These are phyloP conservation scores for Acanthosepion esculentum DNA, from an alignment of 2,888 invertebrate genomes.

Conservation along the genomic window DNA sequence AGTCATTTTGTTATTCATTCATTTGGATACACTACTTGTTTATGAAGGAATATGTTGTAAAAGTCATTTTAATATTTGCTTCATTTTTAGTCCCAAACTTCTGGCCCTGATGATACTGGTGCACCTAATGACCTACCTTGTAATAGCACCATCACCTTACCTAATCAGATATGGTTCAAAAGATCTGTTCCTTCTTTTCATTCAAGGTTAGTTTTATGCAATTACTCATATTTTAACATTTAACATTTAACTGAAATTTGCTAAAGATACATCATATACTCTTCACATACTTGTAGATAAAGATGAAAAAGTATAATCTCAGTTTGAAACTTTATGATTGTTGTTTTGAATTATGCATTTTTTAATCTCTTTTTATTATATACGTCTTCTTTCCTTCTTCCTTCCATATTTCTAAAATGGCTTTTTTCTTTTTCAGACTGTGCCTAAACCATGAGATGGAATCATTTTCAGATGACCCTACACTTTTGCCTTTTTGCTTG, in stretches of 20 bases:
- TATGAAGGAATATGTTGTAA: neutral
- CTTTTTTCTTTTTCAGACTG: conserved; percentile 65
- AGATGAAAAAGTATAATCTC: no score
- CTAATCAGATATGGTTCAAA: conserved; percentile 68
- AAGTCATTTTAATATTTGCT: neutral
- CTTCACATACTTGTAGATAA: no score
- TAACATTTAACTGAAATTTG: neutral
- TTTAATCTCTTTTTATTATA: neutral
- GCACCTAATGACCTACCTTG: conserved; percentile 57
- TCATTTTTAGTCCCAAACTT: neutral
- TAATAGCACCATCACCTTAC: conserved; percentile 59
- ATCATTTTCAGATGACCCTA: conserved; percentile 82
- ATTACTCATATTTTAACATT: neutral
- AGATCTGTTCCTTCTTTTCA: conserved; percentile 82
- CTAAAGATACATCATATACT: neutral
- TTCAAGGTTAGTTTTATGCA: conserved; percentile 73
- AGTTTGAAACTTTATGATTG: no score
- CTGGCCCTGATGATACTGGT: conserved; percentile 51
- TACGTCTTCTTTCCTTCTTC: neutral
- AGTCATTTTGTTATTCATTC: neutral
- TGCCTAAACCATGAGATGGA: conserved; percentile 88
- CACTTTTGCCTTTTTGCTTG: conserved; percentile 62
- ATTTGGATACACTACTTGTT: neutral
- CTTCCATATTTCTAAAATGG: neutral
- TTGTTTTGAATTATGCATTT: no score